Percentiles rank a stretch among this genome's conserved stretches.
These are phyloP conservation scores for Sturnira hondurensis DNA, from an alignment of 2,113 vertebrate species.

Conservation along the genomic window DNA sequence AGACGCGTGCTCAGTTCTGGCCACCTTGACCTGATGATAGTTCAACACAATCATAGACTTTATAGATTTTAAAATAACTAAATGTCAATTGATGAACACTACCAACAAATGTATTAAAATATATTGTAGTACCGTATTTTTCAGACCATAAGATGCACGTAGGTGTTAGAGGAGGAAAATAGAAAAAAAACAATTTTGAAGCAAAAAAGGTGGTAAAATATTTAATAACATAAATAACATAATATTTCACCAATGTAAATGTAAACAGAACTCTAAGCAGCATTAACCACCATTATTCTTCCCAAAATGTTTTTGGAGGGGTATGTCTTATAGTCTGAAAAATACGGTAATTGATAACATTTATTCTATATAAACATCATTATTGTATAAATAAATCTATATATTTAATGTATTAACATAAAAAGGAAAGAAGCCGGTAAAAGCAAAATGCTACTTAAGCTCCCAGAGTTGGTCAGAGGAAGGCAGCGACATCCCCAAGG, in stretches of 20 bases:
- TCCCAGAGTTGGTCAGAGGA: background rate
- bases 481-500: slow-evolving; percentile 30
- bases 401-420: background rate
- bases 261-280: too few species aligned
- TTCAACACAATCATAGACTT: background rate
- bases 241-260: too few species aligned
- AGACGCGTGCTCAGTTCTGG: background rate
- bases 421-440: background rate
- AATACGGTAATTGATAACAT: background rate
- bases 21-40: background rate
- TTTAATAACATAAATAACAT: too few species aligned
- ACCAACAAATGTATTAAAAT: background rate
- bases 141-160: too few species aligned
- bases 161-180: too few species aligned
- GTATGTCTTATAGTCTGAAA: too few species aligned
- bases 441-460: background rate
- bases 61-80: background rate
- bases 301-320: too few species aligned
- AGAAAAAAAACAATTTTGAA: too few species aligned
- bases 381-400: background rate
- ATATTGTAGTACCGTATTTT: background rate
- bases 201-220: too few species aligned
- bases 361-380: background rate
- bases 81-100: background rate
- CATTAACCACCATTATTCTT: too few species aligned